Conservation (phyloP, 2,797 vertebrate genomes). For the Molossus molossus region DNA sequence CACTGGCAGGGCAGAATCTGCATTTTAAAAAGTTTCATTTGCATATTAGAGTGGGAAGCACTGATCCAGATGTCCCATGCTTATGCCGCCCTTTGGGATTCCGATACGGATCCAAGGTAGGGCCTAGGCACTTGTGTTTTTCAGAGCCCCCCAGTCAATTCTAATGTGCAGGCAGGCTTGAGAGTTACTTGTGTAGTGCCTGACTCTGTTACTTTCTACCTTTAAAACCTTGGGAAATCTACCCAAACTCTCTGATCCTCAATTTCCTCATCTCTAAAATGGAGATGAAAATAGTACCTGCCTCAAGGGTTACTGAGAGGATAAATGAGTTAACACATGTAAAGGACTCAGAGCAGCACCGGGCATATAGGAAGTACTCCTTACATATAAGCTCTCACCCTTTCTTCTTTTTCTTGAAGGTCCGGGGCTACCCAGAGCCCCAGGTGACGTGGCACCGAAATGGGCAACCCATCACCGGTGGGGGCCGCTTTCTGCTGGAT, state of each 20-base stretch:
- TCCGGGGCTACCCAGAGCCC: conserved; percentile 91
- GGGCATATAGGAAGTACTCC: neutral
- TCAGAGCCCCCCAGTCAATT: neutral
- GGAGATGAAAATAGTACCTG: neutral
- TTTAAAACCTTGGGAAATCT: neutral
- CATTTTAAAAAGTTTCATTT: neutral
- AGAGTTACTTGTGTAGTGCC: neutral
- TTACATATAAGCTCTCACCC: neutral
- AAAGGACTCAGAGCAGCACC: neutral
- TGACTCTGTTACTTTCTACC: neutral
- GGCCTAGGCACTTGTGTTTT: neutral
- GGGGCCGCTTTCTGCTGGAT: conserved; percentile 89
- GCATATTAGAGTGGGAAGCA: neutral
- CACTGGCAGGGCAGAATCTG: neutral
- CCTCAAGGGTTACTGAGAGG: neutral
- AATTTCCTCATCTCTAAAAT: neutral
- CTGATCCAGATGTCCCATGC: neutral
- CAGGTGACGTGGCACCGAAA: conserved; percentile 93
- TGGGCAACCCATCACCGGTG: conserved; percentile 90
- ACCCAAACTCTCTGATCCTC: neutral
- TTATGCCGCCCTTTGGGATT: neutral
- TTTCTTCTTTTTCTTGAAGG: conserved; percentile 85
- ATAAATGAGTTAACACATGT: neutral
- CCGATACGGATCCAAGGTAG: neutral
- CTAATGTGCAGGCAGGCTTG: neutral